These are phyloP conservation scores for Staurois parvus DNA, from an alignment of 2,797 vertebrate species.

Conservation along the genomic window DNA sequence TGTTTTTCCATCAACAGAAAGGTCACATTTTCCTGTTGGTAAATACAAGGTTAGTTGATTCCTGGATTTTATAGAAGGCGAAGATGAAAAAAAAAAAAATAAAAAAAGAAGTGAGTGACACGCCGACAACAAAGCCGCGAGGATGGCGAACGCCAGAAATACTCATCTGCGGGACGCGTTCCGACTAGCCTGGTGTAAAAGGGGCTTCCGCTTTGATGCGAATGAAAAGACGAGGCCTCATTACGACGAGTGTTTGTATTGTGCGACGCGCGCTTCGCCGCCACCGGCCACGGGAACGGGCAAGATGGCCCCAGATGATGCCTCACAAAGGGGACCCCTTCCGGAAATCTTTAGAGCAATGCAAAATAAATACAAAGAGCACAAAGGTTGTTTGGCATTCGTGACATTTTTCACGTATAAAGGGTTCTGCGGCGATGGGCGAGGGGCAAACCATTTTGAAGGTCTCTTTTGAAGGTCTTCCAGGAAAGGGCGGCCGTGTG, in stretches of 20 bases:
- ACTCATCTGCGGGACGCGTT: neutral
- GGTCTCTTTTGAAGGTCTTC: too few species aligned
- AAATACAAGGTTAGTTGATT: conserved; percentile 37
- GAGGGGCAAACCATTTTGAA: too few species aligned
- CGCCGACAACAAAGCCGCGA: neutral
- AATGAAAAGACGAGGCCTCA: neutral
- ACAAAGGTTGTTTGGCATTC: neutral
- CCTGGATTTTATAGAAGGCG: conserved; percentile 6
- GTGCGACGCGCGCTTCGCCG: neutral
- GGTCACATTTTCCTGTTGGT: conserved; percentile 46
- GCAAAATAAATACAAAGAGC: neutral
- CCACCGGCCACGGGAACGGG: neutral
- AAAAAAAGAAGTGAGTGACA: conserved; percentile 13
- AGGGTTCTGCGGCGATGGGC: too few species aligned
- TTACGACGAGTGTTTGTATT: neutral
- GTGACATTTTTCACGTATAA: too few species aligned
- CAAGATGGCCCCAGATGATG: neutral
- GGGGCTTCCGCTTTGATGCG: neutral
- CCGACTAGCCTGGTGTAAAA: neutral
- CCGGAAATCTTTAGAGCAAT: neutral
- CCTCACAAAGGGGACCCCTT: neutral
- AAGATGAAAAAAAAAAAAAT: neutral
- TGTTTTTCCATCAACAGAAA: conserved; percentile 46
- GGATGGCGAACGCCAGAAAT: neutral
- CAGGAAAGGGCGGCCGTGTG: neutral